A percentile compares a stretch with the other conserved stretches of the same genome.
These are phyloP conservation scores for Pterocles orientalis DNA, from an alignment of 2,113 vertebrate species.

Conservation along the genomic window DNA sequence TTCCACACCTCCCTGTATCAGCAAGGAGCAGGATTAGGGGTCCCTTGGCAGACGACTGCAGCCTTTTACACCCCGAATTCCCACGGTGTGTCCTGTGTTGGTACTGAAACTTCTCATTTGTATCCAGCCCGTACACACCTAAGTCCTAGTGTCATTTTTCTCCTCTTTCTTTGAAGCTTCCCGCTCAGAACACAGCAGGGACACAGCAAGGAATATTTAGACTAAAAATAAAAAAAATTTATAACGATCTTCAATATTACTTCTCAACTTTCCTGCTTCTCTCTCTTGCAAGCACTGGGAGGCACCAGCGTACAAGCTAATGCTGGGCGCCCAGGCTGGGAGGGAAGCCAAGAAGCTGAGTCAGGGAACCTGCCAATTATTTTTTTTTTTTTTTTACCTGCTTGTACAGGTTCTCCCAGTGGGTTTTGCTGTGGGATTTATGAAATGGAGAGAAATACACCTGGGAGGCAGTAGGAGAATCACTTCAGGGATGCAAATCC, in stretches of 20 bases:
- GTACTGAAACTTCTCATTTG: background rate
- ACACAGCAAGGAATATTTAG: accelerated
- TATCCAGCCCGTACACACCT: accelerated
- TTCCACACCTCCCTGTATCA: too few relatives aligned
- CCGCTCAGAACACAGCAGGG: background rate
- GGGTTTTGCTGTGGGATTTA: background rate
- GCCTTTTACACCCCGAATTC: background rate
- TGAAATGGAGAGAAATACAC: background rate
- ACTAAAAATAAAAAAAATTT: background rate
- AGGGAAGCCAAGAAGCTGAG: background rate
- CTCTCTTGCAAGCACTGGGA: slow-evolving; percentile 8
- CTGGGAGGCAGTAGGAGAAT: background rate
- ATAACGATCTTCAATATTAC: accelerated
- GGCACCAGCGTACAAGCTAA: slow-evolving; percentile 27
- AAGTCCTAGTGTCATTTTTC: background rate
- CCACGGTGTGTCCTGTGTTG: accelerated
- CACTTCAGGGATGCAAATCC: background rate
- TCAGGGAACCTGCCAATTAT: background rate
- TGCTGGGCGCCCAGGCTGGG: background rate
- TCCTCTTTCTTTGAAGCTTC: background rate
- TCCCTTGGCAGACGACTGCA: too few relatives aligned
- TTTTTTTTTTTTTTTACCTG: background rate
- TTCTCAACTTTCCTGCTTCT: background rate
- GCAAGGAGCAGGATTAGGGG: too few relatives aligned
- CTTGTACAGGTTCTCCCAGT: accelerated